phyloP scores from a whole-genome alignment of 2,113 vertebrate species.

The Chionomys nivalis region DNA sequence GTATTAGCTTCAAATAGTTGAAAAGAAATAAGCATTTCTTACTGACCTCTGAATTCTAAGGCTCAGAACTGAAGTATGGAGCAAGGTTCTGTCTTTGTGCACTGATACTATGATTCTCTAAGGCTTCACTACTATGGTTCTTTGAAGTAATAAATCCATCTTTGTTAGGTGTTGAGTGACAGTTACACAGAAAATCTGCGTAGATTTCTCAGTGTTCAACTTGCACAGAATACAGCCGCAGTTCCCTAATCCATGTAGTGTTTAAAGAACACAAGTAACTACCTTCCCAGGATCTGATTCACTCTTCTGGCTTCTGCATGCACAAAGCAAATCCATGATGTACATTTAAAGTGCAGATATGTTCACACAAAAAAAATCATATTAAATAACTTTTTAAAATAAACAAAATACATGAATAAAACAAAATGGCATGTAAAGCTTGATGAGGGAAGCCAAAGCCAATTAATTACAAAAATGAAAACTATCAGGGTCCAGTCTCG shows the following conservation, averaged over 20 bases:
- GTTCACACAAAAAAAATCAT: neutral
- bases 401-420: neutral
- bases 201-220: neutral
- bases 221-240: too few species aligned
- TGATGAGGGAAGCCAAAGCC: neutral
- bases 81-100: neutral
- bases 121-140: neutral
- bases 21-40: neutral
- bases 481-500: too few species aligned
- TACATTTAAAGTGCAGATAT: neutral
- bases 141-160: neutral
- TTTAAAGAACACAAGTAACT: neutral
- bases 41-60: neutral
- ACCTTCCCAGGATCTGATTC: too few species aligned
- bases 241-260: neutral
- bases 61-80: neutral
- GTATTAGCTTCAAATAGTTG: neutral
- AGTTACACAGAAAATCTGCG: neutral
- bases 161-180: neutral
- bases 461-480: neutral
- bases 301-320: neutral
- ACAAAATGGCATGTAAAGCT: neutral
- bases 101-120: neutral
- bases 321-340: neutral
- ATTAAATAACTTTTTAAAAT: neutral